These are phyloP conservation scores for Sylvilagus bachmani DNA, from an alignment of 2,113 vertebrate genomes.

Conservation along the genomic window DNA sequence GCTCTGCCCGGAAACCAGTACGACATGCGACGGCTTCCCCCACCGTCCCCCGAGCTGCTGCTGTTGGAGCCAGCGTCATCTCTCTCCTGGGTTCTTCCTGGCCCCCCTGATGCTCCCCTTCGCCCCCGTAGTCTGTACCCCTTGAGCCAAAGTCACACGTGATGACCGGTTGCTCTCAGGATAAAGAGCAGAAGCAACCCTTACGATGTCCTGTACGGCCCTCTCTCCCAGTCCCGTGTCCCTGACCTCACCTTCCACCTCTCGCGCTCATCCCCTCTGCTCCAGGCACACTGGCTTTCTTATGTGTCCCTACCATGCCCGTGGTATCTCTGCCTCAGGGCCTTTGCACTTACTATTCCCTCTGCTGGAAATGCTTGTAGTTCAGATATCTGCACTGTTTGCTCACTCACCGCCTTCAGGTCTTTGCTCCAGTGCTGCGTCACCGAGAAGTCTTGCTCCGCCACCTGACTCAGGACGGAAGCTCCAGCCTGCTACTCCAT, in stretches of 20 bases:
- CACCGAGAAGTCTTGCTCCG: neutral
- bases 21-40: neutral
- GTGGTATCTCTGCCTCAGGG: neutral
- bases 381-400: neutral
- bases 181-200: neutral
- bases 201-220: neutral
- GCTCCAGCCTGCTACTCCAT: neutral
- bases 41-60: neutral
- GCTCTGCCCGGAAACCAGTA: neutral
- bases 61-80: neutral
- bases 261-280: neutral
- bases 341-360: constrained; percentile 6
- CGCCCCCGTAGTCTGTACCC: neutral
- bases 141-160: neutral
- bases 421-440: neutral
- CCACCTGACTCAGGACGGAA: neutral
- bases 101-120: neutral
- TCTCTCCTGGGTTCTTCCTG: neutral
- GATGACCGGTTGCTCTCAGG: neutral
- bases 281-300: neutral
- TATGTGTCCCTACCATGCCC: neutral
- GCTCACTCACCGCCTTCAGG: neutral
- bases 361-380: neutral
- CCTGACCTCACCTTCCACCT: neutral
- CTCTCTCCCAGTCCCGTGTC: neutral